Evolutionary conservation across 2,888 invertebrate genomes (phyloP).

Genomic region (Drosophila histrio): DNA sequence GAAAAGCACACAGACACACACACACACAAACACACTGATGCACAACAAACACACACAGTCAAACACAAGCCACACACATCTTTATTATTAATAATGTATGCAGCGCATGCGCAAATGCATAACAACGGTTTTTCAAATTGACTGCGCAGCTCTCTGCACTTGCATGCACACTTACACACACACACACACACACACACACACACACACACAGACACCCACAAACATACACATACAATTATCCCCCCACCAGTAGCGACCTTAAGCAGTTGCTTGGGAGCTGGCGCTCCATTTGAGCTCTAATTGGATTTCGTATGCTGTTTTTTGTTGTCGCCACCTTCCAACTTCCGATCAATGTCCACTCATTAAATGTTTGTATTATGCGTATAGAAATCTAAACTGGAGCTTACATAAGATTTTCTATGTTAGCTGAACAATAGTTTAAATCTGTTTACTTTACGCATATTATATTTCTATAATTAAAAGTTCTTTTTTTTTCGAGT

Average conservation of each 20-base stretch:
- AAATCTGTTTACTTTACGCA: slow-evolving; percentile 10
- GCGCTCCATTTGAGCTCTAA: slow-evolving; percentile 61
- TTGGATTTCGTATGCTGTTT: slow-evolving; percentile 63
- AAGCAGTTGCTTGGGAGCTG: slow-evolving; percentile 34
- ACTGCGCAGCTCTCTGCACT: slow-evolving; percentile 59
- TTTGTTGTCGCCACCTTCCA: slow-evolving; percentile 42
- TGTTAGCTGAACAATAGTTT: slow-evolving; percentile 1
- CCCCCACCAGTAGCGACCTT: slow-evolving; percentile 56
- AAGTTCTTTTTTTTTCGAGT: not conserved
- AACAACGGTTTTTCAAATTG: slow-evolving; percentile 79
- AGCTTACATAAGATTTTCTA: slow-evolving; percentile 18
- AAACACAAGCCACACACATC: not conserved
- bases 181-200: not conserved
- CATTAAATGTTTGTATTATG: not conserved
- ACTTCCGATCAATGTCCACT: slow-evolving; percentile 54
- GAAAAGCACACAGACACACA: slow-evolving; percentile 47
- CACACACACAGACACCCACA: not conserved
- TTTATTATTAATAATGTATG: slow-evolving; percentile 67
- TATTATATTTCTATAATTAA: not conserved
- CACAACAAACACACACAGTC: not conserved
- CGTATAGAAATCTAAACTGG: not conserved
- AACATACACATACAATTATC: not conserved
- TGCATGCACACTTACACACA: slow-evolving; percentile 34
- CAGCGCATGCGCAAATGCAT: slow-evolving; percentile 80
- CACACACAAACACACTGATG: slow-evolving; percentile 4